These are phyloP conservation scores for Helostoma temminkii DNA, from an alignment of 2,797 vertebrate genomes.

Conservation along the genomic window DNA sequence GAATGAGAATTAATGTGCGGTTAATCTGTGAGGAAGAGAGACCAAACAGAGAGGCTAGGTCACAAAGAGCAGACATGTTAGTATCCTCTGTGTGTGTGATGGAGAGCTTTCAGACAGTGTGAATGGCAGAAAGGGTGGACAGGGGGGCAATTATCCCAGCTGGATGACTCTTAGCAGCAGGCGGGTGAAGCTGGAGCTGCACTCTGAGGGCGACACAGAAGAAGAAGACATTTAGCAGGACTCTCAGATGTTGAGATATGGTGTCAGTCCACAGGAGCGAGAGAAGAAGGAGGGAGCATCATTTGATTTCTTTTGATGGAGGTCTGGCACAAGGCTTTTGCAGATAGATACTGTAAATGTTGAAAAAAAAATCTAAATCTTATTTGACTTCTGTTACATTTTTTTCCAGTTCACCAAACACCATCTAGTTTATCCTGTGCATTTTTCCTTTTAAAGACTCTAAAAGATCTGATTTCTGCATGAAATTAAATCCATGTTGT, in stretches of 20 bases:
- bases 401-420: not conserved
- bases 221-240: conserved; percentile 67
- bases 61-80: conserved; percentile 51
- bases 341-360: too few relatives aligned
- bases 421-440: too few relatives aligned
- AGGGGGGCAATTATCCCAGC: conserved; percentile 80
- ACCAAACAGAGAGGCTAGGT: conserved; percentile 51
- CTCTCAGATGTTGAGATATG: conserved; percentile 60
- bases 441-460: too few relatives aligned
- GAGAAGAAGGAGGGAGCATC: conserved; percentile 12
- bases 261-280: conserved; percentile 39
- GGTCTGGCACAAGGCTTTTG: conserved; percentile 21
- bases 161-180: conserved; percentile 70
- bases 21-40: conserved; percentile 60
- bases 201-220: conserved; percentile 59
- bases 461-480: conserved; percentile 14
- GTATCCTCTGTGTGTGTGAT: conserved; percentile 58
- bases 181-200: conserved; percentile 46
- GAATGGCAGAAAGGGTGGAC: conserved; percentile 59
- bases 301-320: conserved; percentile 33
- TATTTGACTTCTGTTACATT: too few relatives aligned
- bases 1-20: conserved; percentile 71
- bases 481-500: too few relatives aligned
- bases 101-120: conserved; percentile 60
- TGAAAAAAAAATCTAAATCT: not conserved